Percentiles rank a stretch among this genome's conserved stretches.
Conservation (phyloP, 2,113 vertebrate genomes). For the Oenanthe oenanthe region DNA sequence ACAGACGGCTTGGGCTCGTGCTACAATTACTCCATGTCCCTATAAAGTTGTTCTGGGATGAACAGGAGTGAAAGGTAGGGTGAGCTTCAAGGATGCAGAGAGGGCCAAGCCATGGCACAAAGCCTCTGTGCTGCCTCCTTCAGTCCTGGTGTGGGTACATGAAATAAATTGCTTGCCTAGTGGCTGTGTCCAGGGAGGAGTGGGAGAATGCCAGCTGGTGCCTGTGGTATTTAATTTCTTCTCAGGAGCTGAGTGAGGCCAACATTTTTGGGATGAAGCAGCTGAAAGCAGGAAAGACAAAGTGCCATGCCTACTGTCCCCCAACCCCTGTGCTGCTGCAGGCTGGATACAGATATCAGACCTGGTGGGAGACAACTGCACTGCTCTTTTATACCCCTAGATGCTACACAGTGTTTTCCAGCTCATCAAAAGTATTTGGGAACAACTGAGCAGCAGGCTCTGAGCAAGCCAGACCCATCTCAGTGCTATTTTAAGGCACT, state of each 20-base stretch:
- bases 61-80: background rate
- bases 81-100: background rate
- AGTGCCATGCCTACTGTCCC: background rate
- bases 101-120: background rate
- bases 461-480: background rate
- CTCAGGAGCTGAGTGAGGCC: background rate
- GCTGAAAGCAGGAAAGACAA: background rate
- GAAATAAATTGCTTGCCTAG: background rate
- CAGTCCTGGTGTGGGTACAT: background rate
- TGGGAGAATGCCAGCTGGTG: constrained; percentile 47
- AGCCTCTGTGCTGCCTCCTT: background rate
- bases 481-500: background rate
- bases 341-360: background rate
- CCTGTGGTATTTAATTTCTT: background rate
- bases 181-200: background rate
- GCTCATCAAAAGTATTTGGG: background rate
- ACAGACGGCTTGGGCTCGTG: background rate
- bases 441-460: background rate
- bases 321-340: background rate
- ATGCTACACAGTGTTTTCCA: background rate
- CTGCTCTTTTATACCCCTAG: background rate
- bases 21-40: background rate
- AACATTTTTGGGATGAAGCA: background rate
- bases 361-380: background rate
- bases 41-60: background rate